Percentiles rank a stretch among this genome's conserved stretches.
Conservation (phyloP, 2,888 invertebrate genomes). For the Eupithecia insigniata region DNA sequence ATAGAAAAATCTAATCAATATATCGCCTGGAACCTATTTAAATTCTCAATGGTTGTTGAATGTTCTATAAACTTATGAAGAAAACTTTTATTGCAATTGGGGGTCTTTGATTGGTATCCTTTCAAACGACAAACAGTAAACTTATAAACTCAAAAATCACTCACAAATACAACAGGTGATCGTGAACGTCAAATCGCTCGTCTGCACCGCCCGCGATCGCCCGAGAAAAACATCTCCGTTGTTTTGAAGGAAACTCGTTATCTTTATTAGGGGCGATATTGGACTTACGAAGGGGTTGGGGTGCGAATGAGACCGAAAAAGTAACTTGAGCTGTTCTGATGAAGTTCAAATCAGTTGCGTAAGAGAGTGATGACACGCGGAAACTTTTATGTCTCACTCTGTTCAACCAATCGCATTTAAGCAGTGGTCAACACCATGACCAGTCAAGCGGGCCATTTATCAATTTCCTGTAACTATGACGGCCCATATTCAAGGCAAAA, state of each 20-base stretch:
- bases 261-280: constrained; percentile 58
- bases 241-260: constrained; percentile 61
- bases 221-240: constrained; percentile 54
- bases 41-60: too few relatives aligned
- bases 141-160: background rate
- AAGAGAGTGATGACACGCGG: background rate
- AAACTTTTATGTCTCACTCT: background rate
- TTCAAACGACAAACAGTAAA: background rate
- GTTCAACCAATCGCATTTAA: background rate
- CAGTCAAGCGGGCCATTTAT: background rate
- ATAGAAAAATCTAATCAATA: too few relatives aligned
- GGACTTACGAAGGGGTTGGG: constrained; percentile 48
- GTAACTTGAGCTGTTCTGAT: background rate
- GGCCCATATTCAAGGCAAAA: background rate
- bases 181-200: constrained; percentile 27
- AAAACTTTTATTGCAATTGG: too few relatives aligned
- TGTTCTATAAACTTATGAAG: too few relatives aligned
- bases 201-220: constrained; percentile 24
- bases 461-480: background rate
- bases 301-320: constrained; percentile 25
- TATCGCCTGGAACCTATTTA: too few relatives aligned
- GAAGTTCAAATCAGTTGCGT: background rate
- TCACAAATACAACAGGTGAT: constrained; percentile 8
- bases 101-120: too few relatives aligned
- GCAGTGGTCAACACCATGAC: background rate